Evolutionary conservation across 1,140 invertebrate genomes (phyloP).

Genomic region (Trypoxylus dichotomus): DNA sequence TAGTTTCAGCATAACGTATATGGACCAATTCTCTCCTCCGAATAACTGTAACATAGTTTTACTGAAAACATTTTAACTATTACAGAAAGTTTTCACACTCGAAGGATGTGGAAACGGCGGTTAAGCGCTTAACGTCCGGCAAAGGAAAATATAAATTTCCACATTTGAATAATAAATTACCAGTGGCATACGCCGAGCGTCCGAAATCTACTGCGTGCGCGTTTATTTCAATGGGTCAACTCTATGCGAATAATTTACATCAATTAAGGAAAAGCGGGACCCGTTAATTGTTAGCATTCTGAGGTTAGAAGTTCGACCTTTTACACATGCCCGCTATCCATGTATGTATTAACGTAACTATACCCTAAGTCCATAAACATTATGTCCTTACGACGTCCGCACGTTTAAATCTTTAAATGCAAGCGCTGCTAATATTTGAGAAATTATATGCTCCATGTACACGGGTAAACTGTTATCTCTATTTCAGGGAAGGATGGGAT

Average conservation of each 20-base stretch:
- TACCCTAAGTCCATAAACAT: neutral
- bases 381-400: neutral
- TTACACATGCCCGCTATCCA: neutral
- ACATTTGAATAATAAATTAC: conserved; percentile 4
- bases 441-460: neutral
- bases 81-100: neutral
- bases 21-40: neutral
- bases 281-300: neutral
- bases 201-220: neutral
- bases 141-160: neutral
- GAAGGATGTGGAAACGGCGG: neutral
- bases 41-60: neutral
- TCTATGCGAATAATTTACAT: conserved; percentile 3
- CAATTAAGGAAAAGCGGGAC: neutral
- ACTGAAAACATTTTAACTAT: neutral
- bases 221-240: neutral
- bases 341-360: neutral
- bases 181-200: neutral
- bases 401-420: neutral
- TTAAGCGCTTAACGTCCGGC: neutral
- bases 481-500: neutral
- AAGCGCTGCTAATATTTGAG: neutral
- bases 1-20: neutral
- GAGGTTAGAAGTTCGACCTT: neutral
- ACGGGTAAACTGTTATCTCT: neutral